Evolutionary conservation across 2,797 vertebrate species (phyloP).

Genomic region (Hoplostethus atlanticus): DNA sequence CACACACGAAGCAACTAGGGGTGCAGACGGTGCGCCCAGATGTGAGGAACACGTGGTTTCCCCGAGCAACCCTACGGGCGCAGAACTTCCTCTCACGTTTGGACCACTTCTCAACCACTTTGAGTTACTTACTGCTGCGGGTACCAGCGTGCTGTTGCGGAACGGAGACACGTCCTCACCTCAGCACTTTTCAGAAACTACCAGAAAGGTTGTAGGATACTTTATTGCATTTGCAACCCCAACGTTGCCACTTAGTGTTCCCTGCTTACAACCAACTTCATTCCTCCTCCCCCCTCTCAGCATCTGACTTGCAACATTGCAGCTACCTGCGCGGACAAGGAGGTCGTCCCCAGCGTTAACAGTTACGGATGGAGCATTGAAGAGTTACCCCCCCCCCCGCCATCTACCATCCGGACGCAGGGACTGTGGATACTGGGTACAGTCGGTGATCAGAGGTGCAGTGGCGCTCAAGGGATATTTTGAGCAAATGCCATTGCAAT

Average conservation of each 20-base stretch:
- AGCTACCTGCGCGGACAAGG: slow-evolving; percentile 54
- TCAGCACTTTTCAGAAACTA: slow-evolving; percentile 58
- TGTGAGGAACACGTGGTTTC: slow-evolving; percentile 85
- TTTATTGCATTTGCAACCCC: neutral
- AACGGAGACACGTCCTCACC: slow-evolving; percentile 57
- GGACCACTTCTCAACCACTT: slow-evolving; percentile 48
- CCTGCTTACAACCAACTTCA: slow-evolving; percentile 14
- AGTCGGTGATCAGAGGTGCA: slow-evolving; percentile 18
- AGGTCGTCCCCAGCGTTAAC: neutral
- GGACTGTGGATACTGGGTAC: slow-evolving; percentile 27
- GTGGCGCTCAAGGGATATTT: slow-evolving; percentile 45
- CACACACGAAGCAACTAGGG: neutral
- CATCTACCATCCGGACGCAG: too few relatives aligned
- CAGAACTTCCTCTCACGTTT: slow-evolving; percentile 77
- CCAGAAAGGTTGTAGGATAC: slow-evolving; percentile 7
- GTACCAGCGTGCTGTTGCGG: slow-evolving; percentile 51
- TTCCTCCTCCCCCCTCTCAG: slow-evolving; percentile 13
- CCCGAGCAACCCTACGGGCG: slow-evolving; percentile 68
- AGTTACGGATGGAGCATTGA: slow-evolving; percentile 44
- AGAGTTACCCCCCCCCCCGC: neutral
- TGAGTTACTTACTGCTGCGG: slow-evolving; percentile 58
- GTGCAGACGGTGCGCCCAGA: slow-evolving; percentile 67
- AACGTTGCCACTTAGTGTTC: neutral
- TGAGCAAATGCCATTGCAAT: slow-evolving; percentile 70
- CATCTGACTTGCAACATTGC: slow-evolving; percentile 26